Evolutionary conservation across 2,113 vertebrate species (phyloP).

Genomic region (Cottus gobio): DNA sequence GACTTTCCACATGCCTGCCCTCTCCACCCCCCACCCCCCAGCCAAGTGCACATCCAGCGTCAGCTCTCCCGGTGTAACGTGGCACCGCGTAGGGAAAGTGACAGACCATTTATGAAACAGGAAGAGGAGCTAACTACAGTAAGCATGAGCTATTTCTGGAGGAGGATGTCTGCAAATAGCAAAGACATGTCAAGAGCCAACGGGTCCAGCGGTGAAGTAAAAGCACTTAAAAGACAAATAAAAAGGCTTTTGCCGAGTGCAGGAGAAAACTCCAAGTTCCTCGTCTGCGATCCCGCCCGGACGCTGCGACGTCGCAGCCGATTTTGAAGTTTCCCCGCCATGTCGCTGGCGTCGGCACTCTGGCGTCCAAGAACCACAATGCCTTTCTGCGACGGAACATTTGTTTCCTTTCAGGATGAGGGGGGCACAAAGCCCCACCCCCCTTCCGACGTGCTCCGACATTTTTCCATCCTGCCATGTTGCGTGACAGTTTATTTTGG

Average conservation of each 20-base stretch:
- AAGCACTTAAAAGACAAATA: conserved; percentile 49
- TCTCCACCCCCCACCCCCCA: conserved; percentile 35
- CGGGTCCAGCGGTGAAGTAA: conserved; percentile 50
- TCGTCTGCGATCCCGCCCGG: conserved; percentile 1
- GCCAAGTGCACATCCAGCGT: conserved; percentile 57
- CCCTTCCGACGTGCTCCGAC: conserved; percentile 61
- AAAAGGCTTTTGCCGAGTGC: conserved; percentile 21
- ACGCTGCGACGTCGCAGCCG: conserved; percentile 57
- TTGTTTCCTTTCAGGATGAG: conserved; percentile 74
- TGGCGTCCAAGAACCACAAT: conserved; percentile 63
- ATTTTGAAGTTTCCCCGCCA: conserved; percentile 55
- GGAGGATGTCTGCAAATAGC: conserved; percentile 70
- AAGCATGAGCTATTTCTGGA: conserved; percentile 76
- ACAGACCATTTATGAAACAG: conserved; percentile 76
- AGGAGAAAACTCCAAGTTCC: conserved; percentile 26
- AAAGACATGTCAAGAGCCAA: conserved; percentile 59
- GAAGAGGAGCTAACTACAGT: conserved; percentile 73
- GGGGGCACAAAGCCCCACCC: conserved; percentile 33
- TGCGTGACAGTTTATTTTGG: conserved; percentile 80
- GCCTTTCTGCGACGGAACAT: conserved; percentile 75
- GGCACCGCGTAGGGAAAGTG: conserved; percentile 67
- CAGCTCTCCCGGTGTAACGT: conserved; percentile 63
- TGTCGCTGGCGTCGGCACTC: conserved; percentile 58
- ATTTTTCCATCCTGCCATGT: conserved; percentile 72
- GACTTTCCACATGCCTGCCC: conserved; percentile 43